Percentiles rank a stretch among this genome's conserved stretches.
phyloP scores from a whole-genome alignment of 2,113 vertebrate species.

The Apistogramma diplotaenia region DNA sequence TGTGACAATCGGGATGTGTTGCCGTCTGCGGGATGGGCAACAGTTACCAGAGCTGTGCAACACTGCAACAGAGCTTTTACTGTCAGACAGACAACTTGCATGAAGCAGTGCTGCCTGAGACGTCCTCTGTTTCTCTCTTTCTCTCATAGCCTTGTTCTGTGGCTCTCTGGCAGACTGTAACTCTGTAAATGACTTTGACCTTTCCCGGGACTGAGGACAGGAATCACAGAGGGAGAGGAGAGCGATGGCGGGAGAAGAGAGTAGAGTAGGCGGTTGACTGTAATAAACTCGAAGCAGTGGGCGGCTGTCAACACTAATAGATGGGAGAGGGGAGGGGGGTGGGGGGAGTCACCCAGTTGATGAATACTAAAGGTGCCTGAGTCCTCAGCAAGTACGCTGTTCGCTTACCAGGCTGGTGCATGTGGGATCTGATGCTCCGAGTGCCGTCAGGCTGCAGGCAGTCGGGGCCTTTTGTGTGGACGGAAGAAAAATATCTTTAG shows the following conservation, averaged over 20 bases:
- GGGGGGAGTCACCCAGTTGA: conserved; percentile 33
- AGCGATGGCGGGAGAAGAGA: conserved; percentile 37
- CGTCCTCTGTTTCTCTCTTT: conserved; percentile 3
- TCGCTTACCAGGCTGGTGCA: conserved; percentile 19
- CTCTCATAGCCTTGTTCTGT: conserved; percentile 8
- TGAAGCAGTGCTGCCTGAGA: conserved; percentile 29
- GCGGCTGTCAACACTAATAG: conserved; percentile 68
- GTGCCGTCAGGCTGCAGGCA: not conserved
- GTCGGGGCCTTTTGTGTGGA: not conserved
- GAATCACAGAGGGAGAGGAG: conserved; percentile 45
- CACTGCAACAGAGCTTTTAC: conserved; percentile 25
- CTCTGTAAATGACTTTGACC: conserved; percentile 75
- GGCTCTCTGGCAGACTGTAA: conserved; percentile 44
- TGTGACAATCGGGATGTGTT: conserved; percentile 33
- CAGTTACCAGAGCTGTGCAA: not conserved
- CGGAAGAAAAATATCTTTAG: not conserved
- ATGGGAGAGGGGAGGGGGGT: conserved; percentile 38
- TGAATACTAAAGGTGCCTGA: conserved; percentile 62
- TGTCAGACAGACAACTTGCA: conserved; percentile 10
- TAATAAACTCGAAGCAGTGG: conserved; percentile 73
- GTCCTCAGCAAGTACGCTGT: conserved; percentile 30
- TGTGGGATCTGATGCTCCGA: conserved; percentile 11
- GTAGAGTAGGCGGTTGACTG: conserved; percentile 57
- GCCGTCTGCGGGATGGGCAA: not conserved
- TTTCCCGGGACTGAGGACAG: conserved; percentile 64